Conservation (phyloP, 2,797 vertebrate species). For the Hypotaenidia philippensis region DNA sequence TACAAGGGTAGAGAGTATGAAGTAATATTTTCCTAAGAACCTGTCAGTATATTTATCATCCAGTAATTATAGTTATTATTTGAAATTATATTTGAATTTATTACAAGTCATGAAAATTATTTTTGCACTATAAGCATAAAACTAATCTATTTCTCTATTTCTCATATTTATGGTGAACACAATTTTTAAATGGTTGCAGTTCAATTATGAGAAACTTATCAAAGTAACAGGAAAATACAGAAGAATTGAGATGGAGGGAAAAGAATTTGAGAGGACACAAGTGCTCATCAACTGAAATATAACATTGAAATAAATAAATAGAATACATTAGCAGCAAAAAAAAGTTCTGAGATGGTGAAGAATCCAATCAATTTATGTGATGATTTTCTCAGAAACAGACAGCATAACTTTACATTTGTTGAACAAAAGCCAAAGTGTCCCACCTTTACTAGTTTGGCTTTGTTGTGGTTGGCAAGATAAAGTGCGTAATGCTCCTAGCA, state of each 20-base stretch:
- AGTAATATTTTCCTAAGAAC: neutral
- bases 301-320: neutral
- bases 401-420: accelerated
- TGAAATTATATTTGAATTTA: neutral
- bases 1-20: neutral
- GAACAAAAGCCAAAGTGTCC: neutral
- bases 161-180: neutral
- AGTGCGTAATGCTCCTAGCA: neutral
- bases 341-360: neutral
- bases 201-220: neutral
- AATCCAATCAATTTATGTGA: neutral
- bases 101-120: neutral
- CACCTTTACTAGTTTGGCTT: neutral
- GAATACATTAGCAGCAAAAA: neutral
- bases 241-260: neutral
- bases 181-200: neutral
- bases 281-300: neutral
- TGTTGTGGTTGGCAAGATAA: neutral
- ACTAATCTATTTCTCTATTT: neutral
- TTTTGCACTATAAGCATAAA: neutral
- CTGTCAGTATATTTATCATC: neutral
- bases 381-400: neutral
- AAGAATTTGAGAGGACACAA: neutral
- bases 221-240: neutral
- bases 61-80: neutral